Percentiles rank a stretch among this genome's conserved stretches.
These are phyloP conservation scores for Lipotes vexillifer DNA, from an alignment of 2,113 vertebrate genomes.

Conservation along the genomic window DNA sequence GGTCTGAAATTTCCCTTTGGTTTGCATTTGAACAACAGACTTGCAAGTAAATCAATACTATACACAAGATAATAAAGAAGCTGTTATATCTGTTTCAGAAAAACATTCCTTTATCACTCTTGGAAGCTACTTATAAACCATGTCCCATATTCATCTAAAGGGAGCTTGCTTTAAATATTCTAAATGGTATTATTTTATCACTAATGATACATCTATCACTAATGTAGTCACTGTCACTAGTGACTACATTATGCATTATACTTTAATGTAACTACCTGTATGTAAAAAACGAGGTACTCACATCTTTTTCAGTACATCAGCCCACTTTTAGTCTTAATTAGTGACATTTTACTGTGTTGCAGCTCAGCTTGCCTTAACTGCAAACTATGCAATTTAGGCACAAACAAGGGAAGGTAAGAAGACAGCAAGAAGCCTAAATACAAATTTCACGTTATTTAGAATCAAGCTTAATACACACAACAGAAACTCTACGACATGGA, in stretches of 20 bases:
- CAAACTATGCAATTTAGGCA: background rate
- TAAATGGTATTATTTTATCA: background rate
- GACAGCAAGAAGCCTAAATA: background rate
- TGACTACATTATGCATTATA: background rate
- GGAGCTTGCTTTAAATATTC: background rate
- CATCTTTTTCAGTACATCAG: background rate
- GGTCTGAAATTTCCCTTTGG: background rate
- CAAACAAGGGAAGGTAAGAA: background rate
- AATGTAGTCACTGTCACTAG: no score
- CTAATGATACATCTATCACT: background rate
- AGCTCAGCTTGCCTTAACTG: background rate
- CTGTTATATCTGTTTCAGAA: background rate
- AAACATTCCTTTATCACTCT: background rate
- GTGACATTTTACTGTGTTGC: background rate
- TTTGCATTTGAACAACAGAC: background rate
- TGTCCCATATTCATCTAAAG: background rate
- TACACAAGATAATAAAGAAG: background rate
- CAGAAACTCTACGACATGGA: constrained; percentile 64
- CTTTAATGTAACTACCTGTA: background rate
- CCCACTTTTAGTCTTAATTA: background rate
- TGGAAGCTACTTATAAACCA: background rate
- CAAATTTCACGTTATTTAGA: background rate
- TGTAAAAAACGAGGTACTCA: background rate
- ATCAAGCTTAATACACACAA: constrained; percentile 35
- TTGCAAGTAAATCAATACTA: background rate